Evolutionary conservation across 1,140 invertebrate genomes (phyloP), one percentile per base, ranked within the genome.

Genomic region (Conus betulinus): DNA sequence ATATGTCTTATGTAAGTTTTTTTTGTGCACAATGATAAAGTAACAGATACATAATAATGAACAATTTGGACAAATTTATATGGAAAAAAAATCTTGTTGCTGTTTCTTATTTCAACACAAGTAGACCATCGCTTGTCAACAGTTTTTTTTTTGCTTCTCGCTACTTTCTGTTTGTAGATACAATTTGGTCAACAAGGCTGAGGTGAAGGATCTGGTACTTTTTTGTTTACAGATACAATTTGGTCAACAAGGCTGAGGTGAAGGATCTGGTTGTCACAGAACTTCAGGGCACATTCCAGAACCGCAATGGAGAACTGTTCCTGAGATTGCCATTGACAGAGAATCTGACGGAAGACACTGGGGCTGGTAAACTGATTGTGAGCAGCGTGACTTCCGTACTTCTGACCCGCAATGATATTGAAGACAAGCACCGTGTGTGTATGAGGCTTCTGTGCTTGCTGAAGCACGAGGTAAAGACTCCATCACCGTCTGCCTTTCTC

Each of bases 271-370:
- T 93, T 55, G 90, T 92, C 23, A 52, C 87, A 6, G 89, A 91
- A 51, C 88, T 92, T 25, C 90, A 92, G 39, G 91, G 90, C 27
- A 90, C 90, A 0, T 91, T 91, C 88, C 55, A 89, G 91, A 90
- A 91, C 23, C 89, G 88, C 13, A 76, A 81, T 25, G 93, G 94
- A 55, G 94, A 95, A 84, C 87, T 95, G 78, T 95, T 94, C 91
- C 93, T 93, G n/a, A 91, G 91, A 81, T 91, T 95, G 25, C 91
- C 90, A 3, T 88, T 95, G 20, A 88, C 89, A 17, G 93, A 93
- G 39, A 91, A 94, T 57, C 89, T 95, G 15, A 93, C 91, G 17
- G 94, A 94, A 84, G 94, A 95, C 89, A 94, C 93, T 76, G 90
- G 93, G 87, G 92, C 93, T 23, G 94, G 94, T 0, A 91, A 92